Percentiles rank a stretch among this genome's conserved stretches.
These are phyloP conservation scores for Nothocercus nigrocapillus DNA, from an alignment of 2,113 vertebrate genomes.

Conservation along the genomic window DNA sequence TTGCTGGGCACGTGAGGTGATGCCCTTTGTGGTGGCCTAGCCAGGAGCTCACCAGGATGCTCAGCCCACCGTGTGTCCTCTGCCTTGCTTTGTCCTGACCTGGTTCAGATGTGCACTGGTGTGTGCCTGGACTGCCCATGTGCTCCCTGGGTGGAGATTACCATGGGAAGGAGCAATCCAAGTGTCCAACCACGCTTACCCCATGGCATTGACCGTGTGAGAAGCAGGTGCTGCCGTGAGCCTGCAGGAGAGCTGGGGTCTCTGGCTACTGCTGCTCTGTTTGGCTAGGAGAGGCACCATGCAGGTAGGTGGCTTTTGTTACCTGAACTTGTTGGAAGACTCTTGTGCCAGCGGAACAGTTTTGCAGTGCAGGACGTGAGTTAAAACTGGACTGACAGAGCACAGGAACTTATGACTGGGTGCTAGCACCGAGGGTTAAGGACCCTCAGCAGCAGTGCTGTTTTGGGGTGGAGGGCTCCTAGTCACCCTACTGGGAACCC, in stretches of 20 bases:
- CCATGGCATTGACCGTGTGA: not conserved
- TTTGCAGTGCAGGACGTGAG: fast-evolving
- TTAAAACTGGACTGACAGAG: not conserved
- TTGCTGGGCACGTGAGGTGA: not conserved
- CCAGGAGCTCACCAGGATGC: not conserved
- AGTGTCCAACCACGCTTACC: not conserved
- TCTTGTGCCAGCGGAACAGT: not conserved
- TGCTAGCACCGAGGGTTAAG: fast-evolving
- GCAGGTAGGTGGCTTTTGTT: conserved; percentile 34
- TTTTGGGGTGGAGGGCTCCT: not conserved
- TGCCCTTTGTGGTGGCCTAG: not conserved
- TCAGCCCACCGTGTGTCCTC: not conserved
- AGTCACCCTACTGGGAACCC: not conserved
- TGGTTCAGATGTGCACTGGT: not conserved
- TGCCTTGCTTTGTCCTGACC: not conserved
- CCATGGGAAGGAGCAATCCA: not conserved
- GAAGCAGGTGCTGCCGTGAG: not conserved
- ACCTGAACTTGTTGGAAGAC: not conserved
- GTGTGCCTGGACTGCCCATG: not conserved
- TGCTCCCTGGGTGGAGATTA: not conserved
- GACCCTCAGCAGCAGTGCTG: not conserved
- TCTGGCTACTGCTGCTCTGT: not conserved
- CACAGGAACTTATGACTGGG: not conserved
- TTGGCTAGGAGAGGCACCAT: not conserved
- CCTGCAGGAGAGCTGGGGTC: not conserved